Conservation (phyloP, 2,888 invertebrate genomes). For the Cybosia mesomella region DNA sequence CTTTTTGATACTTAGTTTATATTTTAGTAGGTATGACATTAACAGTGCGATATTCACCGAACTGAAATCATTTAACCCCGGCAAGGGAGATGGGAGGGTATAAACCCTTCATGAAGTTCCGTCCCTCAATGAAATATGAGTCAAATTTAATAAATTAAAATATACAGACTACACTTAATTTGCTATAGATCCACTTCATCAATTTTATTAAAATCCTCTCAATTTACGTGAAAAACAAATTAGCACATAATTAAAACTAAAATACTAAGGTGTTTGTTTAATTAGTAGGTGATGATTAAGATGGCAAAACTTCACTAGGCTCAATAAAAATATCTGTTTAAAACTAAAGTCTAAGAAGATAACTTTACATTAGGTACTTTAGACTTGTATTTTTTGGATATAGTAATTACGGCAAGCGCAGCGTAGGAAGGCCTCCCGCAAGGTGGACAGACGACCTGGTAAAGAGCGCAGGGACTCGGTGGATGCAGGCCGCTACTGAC, state of each 20-base stretch:
- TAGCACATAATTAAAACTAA: conserved; percentile 3
- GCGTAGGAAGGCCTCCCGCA: no score
- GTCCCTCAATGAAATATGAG: conserved; percentile 1
- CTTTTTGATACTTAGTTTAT: background rate
- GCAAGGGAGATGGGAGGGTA: background rate
- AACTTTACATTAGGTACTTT: background rate
- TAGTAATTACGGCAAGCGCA: no score
- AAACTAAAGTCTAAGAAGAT: background rate
- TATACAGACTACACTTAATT: background rate
- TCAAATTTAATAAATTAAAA: background rate
- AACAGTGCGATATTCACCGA: background rate
- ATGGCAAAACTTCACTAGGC: background rate
- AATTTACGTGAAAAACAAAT: background rate
- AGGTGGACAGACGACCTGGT: no score
- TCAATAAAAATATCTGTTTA: background rate
- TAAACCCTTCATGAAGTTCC: conserved; percentile 1
- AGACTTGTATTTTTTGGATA: no score
- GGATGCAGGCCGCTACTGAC: no score
- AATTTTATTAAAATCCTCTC: conserved; percentile 1
- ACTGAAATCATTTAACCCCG: background rate
- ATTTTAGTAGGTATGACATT: background rate
- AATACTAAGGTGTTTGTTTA: background rate
- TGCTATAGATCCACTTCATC: background rate
- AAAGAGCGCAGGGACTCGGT: no score
- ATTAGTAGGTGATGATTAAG: conserved; percentile 2